These are phyloP conservation scores for Ammodytes marinus DNA, from an alignment of 2,113 vertebrate species.

Conservation along the genomic window DNA sequence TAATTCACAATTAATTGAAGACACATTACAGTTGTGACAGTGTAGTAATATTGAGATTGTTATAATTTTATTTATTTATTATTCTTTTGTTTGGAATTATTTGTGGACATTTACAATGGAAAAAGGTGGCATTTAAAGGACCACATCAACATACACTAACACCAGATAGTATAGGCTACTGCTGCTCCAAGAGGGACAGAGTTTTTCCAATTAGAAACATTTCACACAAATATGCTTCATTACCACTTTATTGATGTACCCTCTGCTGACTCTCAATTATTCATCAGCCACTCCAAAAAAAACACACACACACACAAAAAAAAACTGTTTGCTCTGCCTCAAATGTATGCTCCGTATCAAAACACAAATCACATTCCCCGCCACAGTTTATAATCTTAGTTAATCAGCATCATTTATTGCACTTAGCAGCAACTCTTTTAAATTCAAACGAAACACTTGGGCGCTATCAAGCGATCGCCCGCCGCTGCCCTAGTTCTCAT, in stretches of 20 bases:
- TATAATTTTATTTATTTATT: neutral
- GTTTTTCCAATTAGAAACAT: conserved; percentile 63
- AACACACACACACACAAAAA: neutral
- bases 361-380: conserved; percentile 79
- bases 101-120: neutral
- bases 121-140: conserved; percentile 9
- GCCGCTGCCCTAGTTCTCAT: conserved; percentile 75
- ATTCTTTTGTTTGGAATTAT: neutral
- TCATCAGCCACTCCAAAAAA: conserved; percentile 74
- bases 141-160: conserved; percentile 16
- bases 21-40: neutral
- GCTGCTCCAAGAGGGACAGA: conserved; percentile 57
- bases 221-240: conserved; percentile 78
- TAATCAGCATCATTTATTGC: conserved; percentile 83
- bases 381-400: conserved; percentile 78
- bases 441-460: conserved; percentile 77
- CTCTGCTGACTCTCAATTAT: conserved; percentile 83
- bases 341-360: conserved; percentile 76
- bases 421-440: conserved; percentile 76
- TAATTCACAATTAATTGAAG: neutral
- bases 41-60: neutral
- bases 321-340: conserved; percentile 75
- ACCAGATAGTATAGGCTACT: conserved; percentile 40
- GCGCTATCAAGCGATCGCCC: conserved; percentile 48
- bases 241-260: conserved; percentile 80